Evolutionary conservation across 2,113 vertebrate genomes (phyloP).

Genomic region (Tragelaphus scriptus): DNA sequence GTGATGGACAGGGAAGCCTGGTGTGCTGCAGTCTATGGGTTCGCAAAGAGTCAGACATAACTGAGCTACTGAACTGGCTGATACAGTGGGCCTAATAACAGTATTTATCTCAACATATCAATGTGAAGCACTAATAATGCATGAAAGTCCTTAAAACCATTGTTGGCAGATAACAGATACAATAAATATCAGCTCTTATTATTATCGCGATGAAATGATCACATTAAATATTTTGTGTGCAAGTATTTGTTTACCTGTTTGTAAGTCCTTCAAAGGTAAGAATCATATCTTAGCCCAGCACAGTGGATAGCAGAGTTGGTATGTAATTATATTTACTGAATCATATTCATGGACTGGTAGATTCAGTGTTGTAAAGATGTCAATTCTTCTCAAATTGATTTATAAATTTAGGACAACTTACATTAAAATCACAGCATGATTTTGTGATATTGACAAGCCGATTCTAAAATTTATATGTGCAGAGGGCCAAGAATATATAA

Average conservation of each 20-base stretch:
- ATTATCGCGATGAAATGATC: neutral
- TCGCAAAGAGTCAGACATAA: neutral
- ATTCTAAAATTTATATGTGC: slow-evolving; percentile 8
- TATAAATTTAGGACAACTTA: neutral
- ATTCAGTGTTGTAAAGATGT: neutral
- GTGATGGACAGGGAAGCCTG: neutral
- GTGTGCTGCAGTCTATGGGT: neutral
- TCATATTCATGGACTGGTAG: neutral
- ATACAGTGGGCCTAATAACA: neutral
- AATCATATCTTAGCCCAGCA: neutral
- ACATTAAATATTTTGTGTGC: neutral
- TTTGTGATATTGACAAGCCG: neutral
- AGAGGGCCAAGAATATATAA: neutral
- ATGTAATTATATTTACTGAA: neutral
- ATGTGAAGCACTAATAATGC: neutral
- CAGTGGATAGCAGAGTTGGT: neutral
- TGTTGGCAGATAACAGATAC: neutral
- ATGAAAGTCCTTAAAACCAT: neutral
- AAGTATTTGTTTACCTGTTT: neutral
- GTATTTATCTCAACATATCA: neutral
- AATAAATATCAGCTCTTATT: neutral
- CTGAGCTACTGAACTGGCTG: neutral
- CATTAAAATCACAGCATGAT: neutral
- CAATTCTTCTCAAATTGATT: slow-evolving; percentile 6
- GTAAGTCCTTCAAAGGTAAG: neutral